Evolutionary conservation across 2,888 invertebrate genomes (phyloP), one percentile per base, ranked within the genome.

Genomic region (Rhagium mordax): DNA sequence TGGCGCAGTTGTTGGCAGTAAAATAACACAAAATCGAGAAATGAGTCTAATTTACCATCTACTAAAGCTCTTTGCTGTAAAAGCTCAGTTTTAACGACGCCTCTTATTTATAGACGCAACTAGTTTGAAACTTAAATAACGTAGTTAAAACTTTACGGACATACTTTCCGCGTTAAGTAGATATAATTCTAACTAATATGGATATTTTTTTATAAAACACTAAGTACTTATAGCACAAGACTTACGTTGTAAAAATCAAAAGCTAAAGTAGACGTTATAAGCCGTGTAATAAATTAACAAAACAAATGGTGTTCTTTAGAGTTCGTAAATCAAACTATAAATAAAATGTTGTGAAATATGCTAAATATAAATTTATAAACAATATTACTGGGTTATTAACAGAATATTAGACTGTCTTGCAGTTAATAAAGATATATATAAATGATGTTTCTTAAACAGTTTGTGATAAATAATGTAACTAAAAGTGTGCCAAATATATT

Each of bases 381-480:
- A 27, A 18, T 55, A 18, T 16, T 65, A 53, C 21, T 59, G 27
- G 24, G 16, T 62, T 21, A 20, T 8, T 65, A 53, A 65, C 49
- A 53, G 16, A 5, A 53, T 53, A n/a, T 21, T 61, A 65, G 65
- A 55, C 65, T 65, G 55, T 41, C 5, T 3, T 47, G 16, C 51
- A 20, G 20, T 13, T 20, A 21, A 61, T 18, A 33, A 20, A 64
- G 8, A 51, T 60, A 18, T 6, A 64, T 51, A 51, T 49, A 27
- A 64, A 64, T 6, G 2, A 24, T 16, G 16, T 33, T 33, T 67
- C 8, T 67, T 57, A 67, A 67, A 67, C 7, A 13, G 13, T 24
- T 57, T 67, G 67, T 67, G 67, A 67, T 67, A 65, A 65, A 53
- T 65, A 57, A 65, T 53, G 33, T 33, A 65, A 60, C n/a, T 33